A percentile compares a stretch with the other conserved stretches of the same genome.
phyloP scores from a whole-genome alignment of 1,140 invertebrate species.

The Muscidifurax raptorellus region DNA sequence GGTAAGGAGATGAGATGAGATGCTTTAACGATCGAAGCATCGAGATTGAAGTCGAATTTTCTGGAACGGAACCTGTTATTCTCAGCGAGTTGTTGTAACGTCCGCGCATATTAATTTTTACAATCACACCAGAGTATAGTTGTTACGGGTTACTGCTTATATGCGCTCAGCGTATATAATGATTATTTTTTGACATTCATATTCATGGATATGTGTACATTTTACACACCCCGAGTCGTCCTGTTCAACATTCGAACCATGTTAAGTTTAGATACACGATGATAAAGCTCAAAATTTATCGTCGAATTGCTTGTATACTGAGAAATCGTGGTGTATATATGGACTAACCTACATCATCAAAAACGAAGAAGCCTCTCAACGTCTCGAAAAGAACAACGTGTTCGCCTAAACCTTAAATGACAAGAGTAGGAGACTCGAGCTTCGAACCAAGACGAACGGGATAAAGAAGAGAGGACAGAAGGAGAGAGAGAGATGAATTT shows the following conservation, averaged over 20 bases:
- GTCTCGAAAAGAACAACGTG: no score
- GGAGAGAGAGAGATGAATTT: slow-evolving; percentile 61
- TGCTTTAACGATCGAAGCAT: slow-evolving; percentile 25
- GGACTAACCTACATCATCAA: not conserved
- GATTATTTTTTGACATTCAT: slow-evolving; percentile 12
- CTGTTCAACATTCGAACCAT: no score
- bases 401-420: not conserved
- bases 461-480: not conserved
- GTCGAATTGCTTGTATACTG: no score
- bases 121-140: not conserved
- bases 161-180: not conserved
- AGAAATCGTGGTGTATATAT: no score
- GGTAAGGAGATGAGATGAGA: slow-evolving; percentile 22
- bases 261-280: no score
- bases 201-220: not conserved
- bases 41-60: slow-evolving; percentile 36
- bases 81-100: not conserved
- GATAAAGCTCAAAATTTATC: no score
- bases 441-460: not conserved
- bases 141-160: slow-evolving; percentile 3
- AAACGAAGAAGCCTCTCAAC: not conserved
- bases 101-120: slow-evolving; percentile 9
- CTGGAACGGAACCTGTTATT: slow-evolving; percentile 34
- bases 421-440: not conserved
- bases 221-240: not conserved